Conservation (phyloP, 2,888 invertebrate genomes). For the Empis livida region DNA sequence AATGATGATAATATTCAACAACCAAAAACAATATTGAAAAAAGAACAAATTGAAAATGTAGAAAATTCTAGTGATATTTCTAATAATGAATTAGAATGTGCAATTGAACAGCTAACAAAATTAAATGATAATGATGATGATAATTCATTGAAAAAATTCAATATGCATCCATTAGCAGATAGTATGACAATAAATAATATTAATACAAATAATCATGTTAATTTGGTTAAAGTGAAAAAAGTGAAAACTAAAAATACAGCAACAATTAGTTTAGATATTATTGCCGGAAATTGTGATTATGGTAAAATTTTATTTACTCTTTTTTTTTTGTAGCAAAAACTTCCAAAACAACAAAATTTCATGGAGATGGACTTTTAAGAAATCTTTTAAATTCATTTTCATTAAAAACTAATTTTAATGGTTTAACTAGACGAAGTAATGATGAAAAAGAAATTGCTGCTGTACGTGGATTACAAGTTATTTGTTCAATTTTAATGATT, state of each 20-base stretch:
- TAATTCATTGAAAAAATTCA: constrained; percentile 12
- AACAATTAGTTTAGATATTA: constrained; percentile 32
- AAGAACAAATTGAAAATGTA: not conserved
- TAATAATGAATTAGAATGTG: constrained; percentile 7
- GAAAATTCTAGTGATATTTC: constrained; percentile 4
- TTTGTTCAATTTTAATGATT: constrained; percentile 54
- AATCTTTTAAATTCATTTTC: constrained; percentile 12
- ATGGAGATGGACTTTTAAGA: constrained; percentile 2
- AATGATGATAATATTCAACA: not conserved
- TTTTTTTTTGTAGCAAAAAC: constrained; percentile 3
- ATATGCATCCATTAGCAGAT: constrained; percentile 12
- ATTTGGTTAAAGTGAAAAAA: constrained; percentile 30
- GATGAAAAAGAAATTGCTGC: constrained; percentile 41
- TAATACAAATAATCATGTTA: constrained; percentile 26
- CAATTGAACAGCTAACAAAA: constrained; percentile 12
- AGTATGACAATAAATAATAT: constrained; percentile 22
- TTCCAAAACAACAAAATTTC: not conserved
- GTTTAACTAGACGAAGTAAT: constrained; percentile 2
- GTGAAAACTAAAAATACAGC: constrained; percentile 28
- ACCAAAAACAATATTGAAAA: no score
- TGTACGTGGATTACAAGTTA: constrained; percentile 48
- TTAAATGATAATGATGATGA: constrained; percentile 16
- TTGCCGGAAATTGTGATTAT: constrained; percentile 26
- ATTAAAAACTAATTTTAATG: constrained; percentile 6
- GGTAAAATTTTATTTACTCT: constrained; percentile 7